Evolutionary conservation across 1,140 invertebrate genomes (phyloP), one percentile per base, ranked within the genome.

Genomic region (Scaptomyza pallida): DNA sequence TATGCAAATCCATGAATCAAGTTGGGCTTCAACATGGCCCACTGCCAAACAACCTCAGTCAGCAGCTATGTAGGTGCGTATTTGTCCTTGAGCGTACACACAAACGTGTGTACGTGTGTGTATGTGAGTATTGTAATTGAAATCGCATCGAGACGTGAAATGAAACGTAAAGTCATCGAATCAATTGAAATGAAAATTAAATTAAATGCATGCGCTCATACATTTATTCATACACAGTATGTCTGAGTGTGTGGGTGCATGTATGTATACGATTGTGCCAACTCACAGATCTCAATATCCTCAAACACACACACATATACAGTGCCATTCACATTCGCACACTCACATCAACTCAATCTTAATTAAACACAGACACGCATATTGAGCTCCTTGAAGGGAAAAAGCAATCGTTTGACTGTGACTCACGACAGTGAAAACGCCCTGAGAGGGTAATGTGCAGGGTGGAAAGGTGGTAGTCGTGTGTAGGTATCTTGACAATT

Each of bases 111-210:
- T 43, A 43, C 30, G 60, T 33, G 63, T 55, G 23, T 57, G 51
- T 43, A 54, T 57, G 51, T 45, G 57, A 64, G 75, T 56, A 64
- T 70, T 70, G 78, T 86, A 86, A 88, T 88, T 88, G 82, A 88
- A 88, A 88, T 88, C 82, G 78, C 83, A 88, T 82, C 64, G 78
- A 82, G 75, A 88, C 83, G 78, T 88, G 78, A 88, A 88, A 88
- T 88, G 82, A 88, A 88, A 88, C 82, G 82, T 88, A 82, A 88
- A 88, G 83, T 88, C 82, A 88, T 88, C 75, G 82, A 88, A 88
- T 88, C 82, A 88, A 88, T 88, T 82, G 78, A 88, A 88, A 88
- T 88, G 82, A 88, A 88, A 88, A 88, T 88, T 88, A 88, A 88
- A 88, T 88, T 88, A 88, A 88, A 88, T 88, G 82, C 83, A 78